phyloP scores from a whole-genome alignment of 2,888 invertebrate species.

The Athalia rosae region DNA sequence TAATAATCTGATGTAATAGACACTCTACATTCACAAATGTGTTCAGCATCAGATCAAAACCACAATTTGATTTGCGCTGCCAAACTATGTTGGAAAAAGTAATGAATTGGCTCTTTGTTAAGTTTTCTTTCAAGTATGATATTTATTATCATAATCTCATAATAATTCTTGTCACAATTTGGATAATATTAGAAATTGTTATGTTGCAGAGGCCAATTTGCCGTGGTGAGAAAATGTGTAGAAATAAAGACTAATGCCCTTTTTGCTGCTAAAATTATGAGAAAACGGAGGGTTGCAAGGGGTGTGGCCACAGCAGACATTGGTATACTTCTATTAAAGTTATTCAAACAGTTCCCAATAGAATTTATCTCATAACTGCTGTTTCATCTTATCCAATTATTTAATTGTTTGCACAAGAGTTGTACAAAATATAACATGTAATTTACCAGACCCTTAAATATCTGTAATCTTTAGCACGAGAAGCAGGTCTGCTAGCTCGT shows the following conservation, averaged over 20 bases:
- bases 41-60: no score
- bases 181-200: slow-evolving; percentile 7
- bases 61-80: no score
- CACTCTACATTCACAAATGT: no score
- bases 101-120: no score
- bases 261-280: slow-evolving; percentile 81
- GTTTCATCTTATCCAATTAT: neutral
- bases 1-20: no score
- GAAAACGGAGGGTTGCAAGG: slow-evolving; percentile 77
- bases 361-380: neutral
- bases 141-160: no score
- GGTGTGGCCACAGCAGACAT: slow-evolving; percentile 79
- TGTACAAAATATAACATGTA: neutral
- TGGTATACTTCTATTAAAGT: slow-evolving; percentile 59
- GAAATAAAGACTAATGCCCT: slow-evolving; percentile 75
- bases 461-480: slow-evolving; percentile 70
- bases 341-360: neutral
- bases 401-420: neutral
- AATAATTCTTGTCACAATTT: no score
- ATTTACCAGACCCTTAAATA: neutral
- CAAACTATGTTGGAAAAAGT: no score
- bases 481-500: slow-evolving; percentile 76
- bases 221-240: slow-evolving; percentile 77
- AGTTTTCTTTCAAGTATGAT: no score
- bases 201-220: slow-evolving; percentile 79